A percentile compares a stretch with the other conserved stretches of the same genome.
These are phyloP conservation scores for Phortica okadai DNA, from an alignment of 2,888 invertebrate genomes.

Conservation along the genomic window DNA sequence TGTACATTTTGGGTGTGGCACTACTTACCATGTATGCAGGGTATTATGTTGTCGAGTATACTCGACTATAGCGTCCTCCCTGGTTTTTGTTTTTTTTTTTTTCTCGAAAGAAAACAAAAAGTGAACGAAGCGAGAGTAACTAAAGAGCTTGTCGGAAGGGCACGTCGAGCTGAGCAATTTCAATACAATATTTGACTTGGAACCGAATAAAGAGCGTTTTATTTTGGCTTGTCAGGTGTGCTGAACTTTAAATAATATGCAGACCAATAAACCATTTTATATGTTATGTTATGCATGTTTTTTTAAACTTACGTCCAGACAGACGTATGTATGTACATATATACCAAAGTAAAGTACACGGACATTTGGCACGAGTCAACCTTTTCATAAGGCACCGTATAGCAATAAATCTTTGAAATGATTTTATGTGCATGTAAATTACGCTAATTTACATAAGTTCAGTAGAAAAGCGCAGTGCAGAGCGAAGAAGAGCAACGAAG, in stretches of 20 bases:
- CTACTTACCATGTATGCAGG: no score
- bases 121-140: neutral
- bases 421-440: conserved; percentile 35
- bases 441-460: conserved; percentile 46
- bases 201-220: neutral
- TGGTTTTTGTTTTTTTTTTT: neutral
- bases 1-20: no score
- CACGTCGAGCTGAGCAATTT: neutral
- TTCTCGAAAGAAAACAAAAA: neutral
- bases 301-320: neutral
- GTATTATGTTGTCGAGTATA: no score
- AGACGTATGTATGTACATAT: neutral
- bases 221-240: no score
- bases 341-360: neutral
- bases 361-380: neutral
- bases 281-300: neutral
- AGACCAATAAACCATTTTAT: neutral
- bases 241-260: neutral
- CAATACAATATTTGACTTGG: no score
- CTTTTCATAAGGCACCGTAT: conserved; percentile 39
- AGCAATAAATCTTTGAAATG: conserved; percentile 45
- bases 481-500: conserved; percentile 6
- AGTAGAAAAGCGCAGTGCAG: neutral
- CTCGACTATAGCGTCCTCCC: no score
- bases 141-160: neutral